Evolutionary conservation across 1,140 invertebrate genomes (phyloP).

Genomic region (Prorops nasuta): DNA sequence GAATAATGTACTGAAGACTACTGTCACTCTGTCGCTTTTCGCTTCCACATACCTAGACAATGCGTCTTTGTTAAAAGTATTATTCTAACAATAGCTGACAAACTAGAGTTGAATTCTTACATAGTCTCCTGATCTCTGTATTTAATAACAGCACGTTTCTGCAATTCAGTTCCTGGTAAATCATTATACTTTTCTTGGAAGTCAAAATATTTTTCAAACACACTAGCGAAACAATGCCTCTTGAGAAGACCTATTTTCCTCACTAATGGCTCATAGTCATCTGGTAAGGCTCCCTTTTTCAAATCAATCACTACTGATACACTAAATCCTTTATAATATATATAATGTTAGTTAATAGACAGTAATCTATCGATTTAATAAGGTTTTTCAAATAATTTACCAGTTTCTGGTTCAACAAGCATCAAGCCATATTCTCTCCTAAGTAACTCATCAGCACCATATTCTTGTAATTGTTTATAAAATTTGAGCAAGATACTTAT

Average conservation of each 20-base stretch:
- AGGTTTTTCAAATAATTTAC: constrained; percentile 54
- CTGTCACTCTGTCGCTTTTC: constrained; percentile 96
- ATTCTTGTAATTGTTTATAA: constrained; percentile 96
- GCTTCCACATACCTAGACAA: constrained; percentile 90
- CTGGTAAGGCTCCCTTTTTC: constrained; percentile 87
- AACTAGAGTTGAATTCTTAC: constrained; percentile 63
- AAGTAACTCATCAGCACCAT: constrained; percentile 95
- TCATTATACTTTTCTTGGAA: constrained; percentile 97
- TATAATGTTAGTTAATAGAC: constrained; percentile 12
- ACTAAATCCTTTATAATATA: constrained; percentile 76
- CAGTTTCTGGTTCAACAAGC: constrained; percentile 80
- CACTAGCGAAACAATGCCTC: constrained; percentile 98
- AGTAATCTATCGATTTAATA: neutral
- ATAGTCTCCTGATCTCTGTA: constrained; percentile 99
- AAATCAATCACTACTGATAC: constrained; percentile 92
- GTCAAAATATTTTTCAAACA: constrained; percentile 99
- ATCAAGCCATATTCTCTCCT: constrained; percentile 87
- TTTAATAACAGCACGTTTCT: constrained; percentile 95
- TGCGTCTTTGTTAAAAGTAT: constrained; percentile 1
- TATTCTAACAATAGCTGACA: neutral
- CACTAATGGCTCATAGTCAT: constrained; percentile 83
- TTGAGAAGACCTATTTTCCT: constrained; percentile 94
- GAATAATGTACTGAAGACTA: constrained; percentile 98
- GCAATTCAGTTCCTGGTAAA: constrained; percentile 87
- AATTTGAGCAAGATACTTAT: constrained; percentile 98